Conservation (phyloP, 2,888 invertebrate genomes). For the Pollenia amentaria region DNA sequence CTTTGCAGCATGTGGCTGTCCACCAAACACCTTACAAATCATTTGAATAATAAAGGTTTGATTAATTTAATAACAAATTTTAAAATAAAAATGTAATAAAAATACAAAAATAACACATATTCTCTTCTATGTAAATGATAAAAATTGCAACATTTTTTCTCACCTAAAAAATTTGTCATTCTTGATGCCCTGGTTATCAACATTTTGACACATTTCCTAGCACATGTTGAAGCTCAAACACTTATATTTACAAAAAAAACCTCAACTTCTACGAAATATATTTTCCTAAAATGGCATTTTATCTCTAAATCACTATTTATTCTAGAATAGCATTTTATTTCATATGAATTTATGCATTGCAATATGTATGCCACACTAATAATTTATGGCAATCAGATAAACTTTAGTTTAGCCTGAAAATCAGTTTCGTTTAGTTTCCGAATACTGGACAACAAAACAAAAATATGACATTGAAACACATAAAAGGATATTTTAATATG, state of each 20-base stretch:
- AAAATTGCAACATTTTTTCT: no score
- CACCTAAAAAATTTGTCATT: no score
- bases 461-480: conserved; percentile 70
- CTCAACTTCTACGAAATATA: neutral
- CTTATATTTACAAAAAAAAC: neutral
- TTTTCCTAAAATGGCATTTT: neutral
- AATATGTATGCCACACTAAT: conserved; percentile 61
- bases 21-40: no score
- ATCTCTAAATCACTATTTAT: conserved; percentile 48
- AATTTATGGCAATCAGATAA: conserved; percentile 67
- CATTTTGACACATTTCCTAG: neutral
- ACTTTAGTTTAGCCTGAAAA: conserved; percentile 21
- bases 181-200: no score
- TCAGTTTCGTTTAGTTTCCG: neutral
- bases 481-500: conserved; percentile 62
- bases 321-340: conserved; percentile 28
- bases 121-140: no score
- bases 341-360: conserved; percentile 13
- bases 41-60: no score
- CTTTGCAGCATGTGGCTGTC: no score
- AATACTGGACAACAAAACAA: conserved; percentile 9
- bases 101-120: no score
- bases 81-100: no score
- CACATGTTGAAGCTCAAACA: neutral
- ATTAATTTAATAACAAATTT: no score